Evolutionary conservation across 2,113 vertebrate species (phyloP).

Genomic region (Misgurnus mizolepis): DNA sequence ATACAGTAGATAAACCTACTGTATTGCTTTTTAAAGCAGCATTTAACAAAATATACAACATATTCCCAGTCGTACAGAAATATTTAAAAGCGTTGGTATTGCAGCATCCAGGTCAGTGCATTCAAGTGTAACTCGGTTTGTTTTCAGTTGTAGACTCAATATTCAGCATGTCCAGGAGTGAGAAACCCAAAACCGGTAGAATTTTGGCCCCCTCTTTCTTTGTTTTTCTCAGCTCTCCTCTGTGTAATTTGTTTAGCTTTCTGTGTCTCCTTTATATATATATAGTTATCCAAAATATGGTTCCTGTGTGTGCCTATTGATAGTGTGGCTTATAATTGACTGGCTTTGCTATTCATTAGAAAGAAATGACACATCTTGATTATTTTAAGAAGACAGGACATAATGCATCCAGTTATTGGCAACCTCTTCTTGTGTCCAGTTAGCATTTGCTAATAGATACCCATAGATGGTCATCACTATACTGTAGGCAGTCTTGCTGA

Average conservation of each 20-base stretch:
- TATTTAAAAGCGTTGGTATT: constrained; percentile 28
- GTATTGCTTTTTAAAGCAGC: not conserved
- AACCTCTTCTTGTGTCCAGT: constrained; percentile 68
- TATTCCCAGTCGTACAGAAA: not conserved
- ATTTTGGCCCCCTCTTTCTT: constrained; percentile 49
- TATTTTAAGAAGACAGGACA: constrained; percentile 52
- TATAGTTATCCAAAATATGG: not conserved
- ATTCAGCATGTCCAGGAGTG: constrained; percentile 54
- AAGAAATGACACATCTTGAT: no score
- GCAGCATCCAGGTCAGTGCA: constrained; percentile 6
- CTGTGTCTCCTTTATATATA: constrained; percentile 56
- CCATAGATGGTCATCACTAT: constrained; percentile 25
- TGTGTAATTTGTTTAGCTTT: constrained; percentile 67
- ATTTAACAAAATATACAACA: not conserved
- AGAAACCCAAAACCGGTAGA: constrained; percentile 44
- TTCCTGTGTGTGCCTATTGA: constrained; percentile 10
- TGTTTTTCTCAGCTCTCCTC: constrained; percentile 45
- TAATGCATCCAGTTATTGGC: constrained; percentile 47
- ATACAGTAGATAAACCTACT: no score
- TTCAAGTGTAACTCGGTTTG: constrained; percentile 28
- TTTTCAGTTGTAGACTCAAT: constrained; percentile 52
- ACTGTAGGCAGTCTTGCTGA: not conserved
- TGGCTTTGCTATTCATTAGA: no score
- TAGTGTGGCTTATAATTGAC: constrained; percentile 14
- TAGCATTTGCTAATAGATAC: constrained; percentile 59